Evolutionary conservation across 2,113 vertebrate genomes (phyloP), one percentile per base, ranked within the genome.

Genomic region (Toxotes chatareus): DNA sequence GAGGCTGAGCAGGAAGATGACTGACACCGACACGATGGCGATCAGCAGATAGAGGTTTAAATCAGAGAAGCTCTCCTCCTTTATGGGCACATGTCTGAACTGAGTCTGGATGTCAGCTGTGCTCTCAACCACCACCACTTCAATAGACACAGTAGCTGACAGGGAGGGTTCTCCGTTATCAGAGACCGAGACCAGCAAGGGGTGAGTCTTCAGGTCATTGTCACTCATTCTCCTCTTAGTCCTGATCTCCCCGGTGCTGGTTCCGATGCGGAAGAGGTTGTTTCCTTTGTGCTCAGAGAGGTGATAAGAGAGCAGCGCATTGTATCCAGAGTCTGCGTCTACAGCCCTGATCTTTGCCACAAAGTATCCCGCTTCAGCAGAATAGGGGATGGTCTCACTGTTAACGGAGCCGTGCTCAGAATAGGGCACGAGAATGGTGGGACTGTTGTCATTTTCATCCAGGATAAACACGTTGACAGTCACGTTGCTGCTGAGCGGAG

Each of bases 301-400:
- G 60, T 92, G 89, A 67, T 93, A 96, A 76, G 88, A 94, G 0
- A 96, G 90, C 91, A 93, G 94, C 17, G 93, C 93, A 40, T 94
- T 95, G 63, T 85, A 86, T 17, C 93, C 94, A 2, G 95, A 96
- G 79, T 96, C 96, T 0, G 93, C 91, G 44, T 96, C 96, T 73
- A 95, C 95, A 5, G 95, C 95, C 76, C 94, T 92, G 84, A 96
- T 92, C 85, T 96, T 96, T 79, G 95, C 95, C 2, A 96, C 94
- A 83, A 96, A 93, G 85, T 94, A 91, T 47, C 92, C 93, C 10
- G 94, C 92, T 46, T 89, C 38, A 0, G 88, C 93, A 59, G 90
- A 94, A 2, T 93, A 93, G 32, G 95, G 94, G 57, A 96, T 94
- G 60, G 8, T 94, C 72, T 91, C 92, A 32, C 86, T 91, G 80